A percentile compares a stretch with the other conserved stretches of the same genome.
phyloP scores from a whole-genome alignment of 2,888 invertebrate species.

The Tortricodes alternella region DNA sequence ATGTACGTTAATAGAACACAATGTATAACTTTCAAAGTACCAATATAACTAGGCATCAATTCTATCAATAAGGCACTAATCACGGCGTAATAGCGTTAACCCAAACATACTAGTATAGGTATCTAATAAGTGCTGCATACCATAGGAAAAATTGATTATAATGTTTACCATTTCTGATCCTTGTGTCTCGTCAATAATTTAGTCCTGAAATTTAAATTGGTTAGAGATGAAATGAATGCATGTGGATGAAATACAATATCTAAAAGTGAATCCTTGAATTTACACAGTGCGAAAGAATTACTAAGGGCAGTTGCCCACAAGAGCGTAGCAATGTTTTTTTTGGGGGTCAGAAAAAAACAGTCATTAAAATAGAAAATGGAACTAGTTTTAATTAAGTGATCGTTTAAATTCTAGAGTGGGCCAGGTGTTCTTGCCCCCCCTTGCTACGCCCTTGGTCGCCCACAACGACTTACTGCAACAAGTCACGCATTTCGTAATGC shows the following conservation, averaged over 20 bases:
- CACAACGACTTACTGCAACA: too few species aligned
- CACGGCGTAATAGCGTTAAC: constrained; percentile 50
- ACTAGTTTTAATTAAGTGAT: too few species aligned
- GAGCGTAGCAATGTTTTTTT: too few species aligned
- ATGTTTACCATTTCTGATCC: constrained; percentile 91
- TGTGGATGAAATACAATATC: constrained; percentile 45
- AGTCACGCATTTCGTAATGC: too few species aligned
- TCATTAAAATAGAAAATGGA: too few species aligned
- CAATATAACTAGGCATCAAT: neutral
- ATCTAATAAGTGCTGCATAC: constrained; percentile 55
- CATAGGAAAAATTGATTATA: constrained; percentile 54
- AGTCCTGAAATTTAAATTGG: constrained; percentile 89
- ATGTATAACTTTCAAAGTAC: neutral
- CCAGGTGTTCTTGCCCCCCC: too few species aligned
- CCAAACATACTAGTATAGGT: constrained; percentile 44
- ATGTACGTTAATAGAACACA: neutral
- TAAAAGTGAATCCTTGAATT: neutral
- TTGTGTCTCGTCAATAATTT: constrained; percentile 93
- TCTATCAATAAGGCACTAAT: constrained; percentile 34
- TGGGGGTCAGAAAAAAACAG: too few species aligned
- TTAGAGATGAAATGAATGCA: constrained; percentile 76
- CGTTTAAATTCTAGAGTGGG: too few species aligned
- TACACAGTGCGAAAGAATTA: neutral
- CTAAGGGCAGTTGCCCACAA: too few species aligned
- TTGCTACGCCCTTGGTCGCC: too few species aligned